These are phyloP conservation scores for Sthenelais limicola DNA, from an alignment of 2,888 invertebrate species.

Conservation along the genomic window DNA sequence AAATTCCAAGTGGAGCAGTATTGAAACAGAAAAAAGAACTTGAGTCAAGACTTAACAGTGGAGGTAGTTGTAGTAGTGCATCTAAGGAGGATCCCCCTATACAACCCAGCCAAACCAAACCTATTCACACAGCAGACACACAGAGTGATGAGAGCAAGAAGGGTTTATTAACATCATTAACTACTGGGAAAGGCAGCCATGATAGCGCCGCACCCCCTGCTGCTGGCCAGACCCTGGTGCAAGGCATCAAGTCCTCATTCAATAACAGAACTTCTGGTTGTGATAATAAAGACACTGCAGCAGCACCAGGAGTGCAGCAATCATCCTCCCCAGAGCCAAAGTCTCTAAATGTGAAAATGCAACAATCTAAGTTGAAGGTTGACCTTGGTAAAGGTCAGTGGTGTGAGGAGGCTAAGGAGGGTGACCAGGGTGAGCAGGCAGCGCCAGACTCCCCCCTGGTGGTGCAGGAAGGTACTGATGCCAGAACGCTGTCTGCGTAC, in stretches of 20 bases:
- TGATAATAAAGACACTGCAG: background rate
- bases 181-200: no score
- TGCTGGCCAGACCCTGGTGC: no score
- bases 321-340: no score
- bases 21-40: conserved; percentile 9
- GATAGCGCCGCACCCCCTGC: background rate
- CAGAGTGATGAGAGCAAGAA: background rate
- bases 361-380: no score
- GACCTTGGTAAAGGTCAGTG: background rate
- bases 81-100: background rate
- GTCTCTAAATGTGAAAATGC: no score
- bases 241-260: no score
- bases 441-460: background rate
- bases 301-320: background rate
- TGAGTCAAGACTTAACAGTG: background rate
- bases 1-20: background rate
- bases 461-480: background rate
- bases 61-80: background rate
- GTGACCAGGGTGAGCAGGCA: background rate
- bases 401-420: background rate
- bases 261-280: background rate
- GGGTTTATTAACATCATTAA: background rate
- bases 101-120: background rate
- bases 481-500: conserved; percentile 10
- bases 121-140: background rate